A percentile compares a stretch with the other conserved stretches of the same genome.
Conservation (phyloP, 2,888 invertebrate species). For the Eulithis testata region DNA sequence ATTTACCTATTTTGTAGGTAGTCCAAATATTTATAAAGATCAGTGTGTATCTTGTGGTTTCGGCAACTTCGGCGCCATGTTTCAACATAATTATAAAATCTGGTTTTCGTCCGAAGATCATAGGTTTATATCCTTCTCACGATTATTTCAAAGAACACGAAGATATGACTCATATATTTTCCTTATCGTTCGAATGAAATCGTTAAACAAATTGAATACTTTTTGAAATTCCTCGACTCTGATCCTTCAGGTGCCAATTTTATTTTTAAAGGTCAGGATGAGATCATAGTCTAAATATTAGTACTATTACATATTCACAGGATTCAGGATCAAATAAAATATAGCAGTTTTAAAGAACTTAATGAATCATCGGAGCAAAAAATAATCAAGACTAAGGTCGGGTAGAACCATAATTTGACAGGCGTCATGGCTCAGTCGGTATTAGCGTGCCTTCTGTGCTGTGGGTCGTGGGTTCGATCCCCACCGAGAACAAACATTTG, state of each 20-base stretch:
- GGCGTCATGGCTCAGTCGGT: too few relatives aligned
- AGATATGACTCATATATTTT: conserved; percentile 29
- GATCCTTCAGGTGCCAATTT: not conserved
- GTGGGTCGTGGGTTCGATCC: too few relatives aligned
- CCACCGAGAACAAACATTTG: too few relatives aligned
- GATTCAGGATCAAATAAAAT: too few relatives aligned
- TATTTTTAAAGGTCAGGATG: conserved; percentile 17
- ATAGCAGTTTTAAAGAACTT: too few relatives aligned
- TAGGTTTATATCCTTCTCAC: conserved; percentile 15
- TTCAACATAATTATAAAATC: conserved; percentile 7
- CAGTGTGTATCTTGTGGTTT: not conserved
- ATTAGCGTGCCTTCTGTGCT: too few relatives aligned
- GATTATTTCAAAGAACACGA: conserved; percentile 27
- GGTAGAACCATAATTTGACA: too few relatives aligned
- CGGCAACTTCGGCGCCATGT: conserved; percentile 1
- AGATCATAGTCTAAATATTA: conserved; percentile 19
- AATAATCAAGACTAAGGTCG: too few relatives aligned
- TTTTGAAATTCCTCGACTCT: conserved; percentile 4
- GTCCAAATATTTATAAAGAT: not conserved
- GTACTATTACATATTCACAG: too few relatives aligned
- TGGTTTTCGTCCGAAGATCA: conserved; percentile 8
- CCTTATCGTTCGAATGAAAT: conserved; percentile 31
- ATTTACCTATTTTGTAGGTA: too few relatives aligned
- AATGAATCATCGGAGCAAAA: too few relatives aligned
- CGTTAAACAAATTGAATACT: conserved; percentile 3